Evolutionary conservation across 1,140 invertebrate species (phyloP).

Genomic region (Hypsibius dujardini): DNA sequence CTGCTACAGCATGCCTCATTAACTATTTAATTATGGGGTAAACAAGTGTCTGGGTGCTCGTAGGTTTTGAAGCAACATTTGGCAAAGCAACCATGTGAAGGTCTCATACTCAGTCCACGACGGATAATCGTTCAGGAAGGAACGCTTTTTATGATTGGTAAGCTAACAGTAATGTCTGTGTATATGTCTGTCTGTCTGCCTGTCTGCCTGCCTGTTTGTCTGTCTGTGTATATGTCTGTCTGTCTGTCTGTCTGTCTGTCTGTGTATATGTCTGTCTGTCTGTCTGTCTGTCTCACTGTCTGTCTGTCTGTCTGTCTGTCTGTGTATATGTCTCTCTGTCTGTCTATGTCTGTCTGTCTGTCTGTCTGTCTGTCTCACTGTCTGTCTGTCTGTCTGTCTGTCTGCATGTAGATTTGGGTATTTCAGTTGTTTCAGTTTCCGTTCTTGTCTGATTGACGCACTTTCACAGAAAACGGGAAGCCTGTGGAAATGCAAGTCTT

Average conservation of each 20-base stretch:
- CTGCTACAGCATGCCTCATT: not conserved
- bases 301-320: not conserved
- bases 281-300: not conserved
- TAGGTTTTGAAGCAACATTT: conserved; percentile 41
- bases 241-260: not conserved
- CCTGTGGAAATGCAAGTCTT: conserved; percentile 45
- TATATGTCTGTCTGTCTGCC: not conserved
- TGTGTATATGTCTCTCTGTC: not conserved
- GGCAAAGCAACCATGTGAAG: conserved; percentile 48
- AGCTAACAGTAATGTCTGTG: conserved; percentile 8
- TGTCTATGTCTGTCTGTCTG: not conserved
- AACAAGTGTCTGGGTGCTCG: conserved; percentile 21
- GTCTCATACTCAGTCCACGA: conserved; percentile 44
- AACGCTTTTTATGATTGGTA: conserved; percentile 40
- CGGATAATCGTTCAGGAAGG: conserved; percentile 48
- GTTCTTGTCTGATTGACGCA: not conserved
- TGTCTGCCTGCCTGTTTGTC: not conserved
- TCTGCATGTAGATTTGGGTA: not conserved
- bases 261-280: not conserved
- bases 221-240: not conserved
- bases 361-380: not conserved
- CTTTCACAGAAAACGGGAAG: conserved; percentile 38
- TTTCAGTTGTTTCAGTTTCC: not conserved
- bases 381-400: not conserved
- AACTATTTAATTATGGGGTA: not conserved